phyloP scores from a whole-genome alignment of 2,888 invertebrate species.

The Drosophila pseudotakahashii region DNA sequence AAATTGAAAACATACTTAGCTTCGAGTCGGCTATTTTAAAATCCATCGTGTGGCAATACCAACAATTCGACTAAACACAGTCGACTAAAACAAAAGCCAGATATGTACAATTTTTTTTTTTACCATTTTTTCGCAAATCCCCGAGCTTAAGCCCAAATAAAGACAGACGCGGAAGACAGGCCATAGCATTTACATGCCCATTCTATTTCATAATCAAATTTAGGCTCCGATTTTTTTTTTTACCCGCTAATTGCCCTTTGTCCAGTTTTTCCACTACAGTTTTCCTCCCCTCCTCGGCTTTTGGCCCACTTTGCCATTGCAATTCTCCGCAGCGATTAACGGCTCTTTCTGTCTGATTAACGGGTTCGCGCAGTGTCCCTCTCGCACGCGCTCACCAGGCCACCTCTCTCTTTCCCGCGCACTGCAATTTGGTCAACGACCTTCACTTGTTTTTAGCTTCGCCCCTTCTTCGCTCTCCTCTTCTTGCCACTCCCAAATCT shows the following conservation, averaged over 20 bases:
- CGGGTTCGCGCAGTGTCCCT: slow-evolving; percentile 12
- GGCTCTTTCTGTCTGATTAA: slow-evolving; percentile 32
- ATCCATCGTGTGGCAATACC: slow-evolving; percentile 45
- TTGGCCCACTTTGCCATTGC: slow-evolving; percentile 43
- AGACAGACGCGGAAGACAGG: slow-evolving; percentile 69
- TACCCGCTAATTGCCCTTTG: slow-evolving; percentile 71
- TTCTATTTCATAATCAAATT: slow-evolving; percentile 73
- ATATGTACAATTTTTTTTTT: slow-evolving; percentile 16
- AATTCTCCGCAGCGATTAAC: slow-evolving; percentile 53
- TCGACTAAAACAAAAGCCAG: slow-evolving; percentile 45
- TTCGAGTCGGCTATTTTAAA: slow-evolving; percentile 45
- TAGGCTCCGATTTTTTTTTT: slow-evolving; percentile 47
- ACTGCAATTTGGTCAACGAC: slow-evolving; percentile 63
- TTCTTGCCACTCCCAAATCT: slow-evolving; percentile 21
- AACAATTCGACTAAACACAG: slow-evolving; percentile 41
- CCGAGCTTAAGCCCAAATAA: slow-evolving; percentile 13
- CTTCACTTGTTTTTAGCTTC: slow-evolving; percentile 49
- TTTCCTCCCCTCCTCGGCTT: slow-evolving; percentile 27
- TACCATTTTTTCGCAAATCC: slow-evolving; percentile 55
- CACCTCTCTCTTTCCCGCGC: slow-evolving; percentile 5
- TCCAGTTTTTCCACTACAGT: slow-evolving; percentile 53
- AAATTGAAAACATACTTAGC: slow-evolving; percentile 67
- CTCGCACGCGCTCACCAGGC: not conserved
- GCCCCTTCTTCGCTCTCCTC: slow-evolving; percentile 4
- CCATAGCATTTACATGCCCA: slow-evolving; percentile 68